Conservation (phyloP, 2,113 vertebrate species). For the Alethe diademata region DNA sequence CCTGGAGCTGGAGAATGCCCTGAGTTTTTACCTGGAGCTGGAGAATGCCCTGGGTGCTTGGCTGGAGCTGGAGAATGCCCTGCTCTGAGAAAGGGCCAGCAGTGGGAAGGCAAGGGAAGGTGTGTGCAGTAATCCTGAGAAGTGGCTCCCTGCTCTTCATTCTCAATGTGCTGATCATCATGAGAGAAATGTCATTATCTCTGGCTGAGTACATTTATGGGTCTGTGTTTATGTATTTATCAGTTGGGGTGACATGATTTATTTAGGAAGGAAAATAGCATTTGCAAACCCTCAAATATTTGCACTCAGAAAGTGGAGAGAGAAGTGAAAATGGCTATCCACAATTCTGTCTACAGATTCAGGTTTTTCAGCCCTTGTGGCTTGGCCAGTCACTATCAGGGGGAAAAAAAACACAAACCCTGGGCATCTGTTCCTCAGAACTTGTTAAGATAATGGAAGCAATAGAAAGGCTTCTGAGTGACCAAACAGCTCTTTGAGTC, state of each 20-base stretch:
- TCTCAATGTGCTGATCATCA: fast-evolving
- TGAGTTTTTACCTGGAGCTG: no score
- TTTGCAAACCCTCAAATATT: not conserved
- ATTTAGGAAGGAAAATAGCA: not conserved
- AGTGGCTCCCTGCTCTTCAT: not conserved
- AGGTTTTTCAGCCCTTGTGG: fast-evolving
- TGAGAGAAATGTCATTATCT: not conserved
- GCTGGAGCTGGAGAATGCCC: not conserved
- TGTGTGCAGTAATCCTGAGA: not conserved
- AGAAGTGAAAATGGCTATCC: not conserved
- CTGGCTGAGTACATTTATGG: fast-evolving
- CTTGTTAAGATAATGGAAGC: not conserved
- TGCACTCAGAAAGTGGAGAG: no score
- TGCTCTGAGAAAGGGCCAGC: not conserved
- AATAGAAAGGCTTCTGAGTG: not conserved
- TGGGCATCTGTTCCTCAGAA: not conserved
- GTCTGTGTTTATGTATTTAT: fast-evolving
- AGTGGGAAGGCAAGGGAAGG: not conserved
- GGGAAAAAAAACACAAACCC: not conserved
- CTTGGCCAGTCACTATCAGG: fast-evolving
- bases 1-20: no score
- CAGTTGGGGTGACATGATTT: fast-evolving
- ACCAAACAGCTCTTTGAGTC: not conserved
- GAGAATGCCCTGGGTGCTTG: no score
- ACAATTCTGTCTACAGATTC: not conserved